Evolutionary conservation across 2,797 vertebrate genomes (phyloP).

Genomic region (Euthynnus affinis): DNA sequence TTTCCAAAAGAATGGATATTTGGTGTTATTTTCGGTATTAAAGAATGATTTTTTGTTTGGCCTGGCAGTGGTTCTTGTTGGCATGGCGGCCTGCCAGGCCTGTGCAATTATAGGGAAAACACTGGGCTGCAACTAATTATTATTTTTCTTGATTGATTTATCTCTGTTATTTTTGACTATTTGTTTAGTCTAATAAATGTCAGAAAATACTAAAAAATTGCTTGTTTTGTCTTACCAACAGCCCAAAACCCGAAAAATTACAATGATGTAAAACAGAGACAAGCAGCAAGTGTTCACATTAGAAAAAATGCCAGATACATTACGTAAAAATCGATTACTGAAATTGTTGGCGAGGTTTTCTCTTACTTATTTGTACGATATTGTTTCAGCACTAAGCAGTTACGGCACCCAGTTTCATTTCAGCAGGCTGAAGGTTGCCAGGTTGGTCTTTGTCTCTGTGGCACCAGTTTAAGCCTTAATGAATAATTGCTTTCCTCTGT

Average conservation of each 20-base stretch:
- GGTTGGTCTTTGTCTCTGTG: conserved; percentile 58
- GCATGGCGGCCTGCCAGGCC: too few species aligned
- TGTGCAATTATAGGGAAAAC: too few species aligned
- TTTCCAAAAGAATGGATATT: too few species aligned
- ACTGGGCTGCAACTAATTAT: background rate
- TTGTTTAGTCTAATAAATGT: conserved; percentile 1
- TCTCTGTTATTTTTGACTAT: background rate
- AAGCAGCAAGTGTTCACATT: background rate
- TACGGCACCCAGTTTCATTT: conserved; percentile 20
- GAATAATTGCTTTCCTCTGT: conserved; percentile 81
- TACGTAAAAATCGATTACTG: background rate
- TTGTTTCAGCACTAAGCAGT: background rate
- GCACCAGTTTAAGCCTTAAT: conserved; percentile 53
- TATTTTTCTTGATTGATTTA: background rate
- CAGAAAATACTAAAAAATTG: background rate
- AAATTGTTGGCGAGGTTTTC: background rate
- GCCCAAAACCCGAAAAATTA: background rate
- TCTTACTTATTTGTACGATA: background rate
- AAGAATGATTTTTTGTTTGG: too few species aligned
- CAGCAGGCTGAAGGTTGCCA: conserved; percentile 35
- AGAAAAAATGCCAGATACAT: background rate
- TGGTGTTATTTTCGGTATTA: too few species aligned
- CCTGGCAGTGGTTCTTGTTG: too few species aligned
- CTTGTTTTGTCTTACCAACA: background rate
- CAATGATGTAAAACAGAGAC: background rate